phyloP scores from a whole-genome alignment of 1,140 invertebrate genomes.

The Drosophila aff. region DNA sequence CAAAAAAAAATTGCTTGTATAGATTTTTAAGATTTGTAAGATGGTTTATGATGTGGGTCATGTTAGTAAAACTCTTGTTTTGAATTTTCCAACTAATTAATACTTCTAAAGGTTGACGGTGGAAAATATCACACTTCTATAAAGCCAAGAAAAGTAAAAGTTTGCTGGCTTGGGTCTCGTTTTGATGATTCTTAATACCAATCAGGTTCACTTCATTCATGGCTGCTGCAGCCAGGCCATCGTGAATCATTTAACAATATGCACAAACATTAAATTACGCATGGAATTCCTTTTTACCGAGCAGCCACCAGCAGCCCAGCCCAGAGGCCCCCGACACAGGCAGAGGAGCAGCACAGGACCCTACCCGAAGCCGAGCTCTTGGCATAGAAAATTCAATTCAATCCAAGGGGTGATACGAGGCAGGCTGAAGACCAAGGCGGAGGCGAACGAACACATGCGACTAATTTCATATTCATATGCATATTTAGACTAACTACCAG shows the following conservation, averaged over 20 bases:
- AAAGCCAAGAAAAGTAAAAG: slow-evolving; percentile 2
- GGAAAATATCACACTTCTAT: not conserved
- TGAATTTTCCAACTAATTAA: not conserved
- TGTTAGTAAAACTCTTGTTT: not conserved
- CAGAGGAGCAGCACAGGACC: slow-evolving; percentile 4
- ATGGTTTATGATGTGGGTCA: not conserved
- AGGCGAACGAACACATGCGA: slow-evolving; percentile 64
- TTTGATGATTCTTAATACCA: slow-evolving; percentile 24
- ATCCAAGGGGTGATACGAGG: slow-evolving; percentile 39
- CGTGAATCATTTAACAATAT: slow-evolving; percentile 75
- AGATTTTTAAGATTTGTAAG: slow-evolving; percentile 1
- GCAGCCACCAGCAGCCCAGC: slow-evolving; percentile 4
- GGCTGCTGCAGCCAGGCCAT: slow-evolving; percentile 18
- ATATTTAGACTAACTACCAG: slow-evolving; percentile 76
- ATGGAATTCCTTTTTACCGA: slow-evolving; percentile 58
- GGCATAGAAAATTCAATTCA: slow-evolving; percentile 75
- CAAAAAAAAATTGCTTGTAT: not conserved
- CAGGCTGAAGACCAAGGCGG: slow-evolving; percentile 19
- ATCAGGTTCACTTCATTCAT: slow-evolving; percentile 37
- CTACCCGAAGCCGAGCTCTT: slow-evolving; percentile 30
- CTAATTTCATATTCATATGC: slow-evolving; percentile 82
- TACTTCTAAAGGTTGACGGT: no score
- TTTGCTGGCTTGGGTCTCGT: not conserved
- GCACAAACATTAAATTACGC: slow-evolving; percentile 74
- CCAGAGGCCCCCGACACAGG: slow-evolving; percentile 1